Conservation (phyloP, 2,113 vertebrate species). For the Xiphorhynchus elegans region DNA sequence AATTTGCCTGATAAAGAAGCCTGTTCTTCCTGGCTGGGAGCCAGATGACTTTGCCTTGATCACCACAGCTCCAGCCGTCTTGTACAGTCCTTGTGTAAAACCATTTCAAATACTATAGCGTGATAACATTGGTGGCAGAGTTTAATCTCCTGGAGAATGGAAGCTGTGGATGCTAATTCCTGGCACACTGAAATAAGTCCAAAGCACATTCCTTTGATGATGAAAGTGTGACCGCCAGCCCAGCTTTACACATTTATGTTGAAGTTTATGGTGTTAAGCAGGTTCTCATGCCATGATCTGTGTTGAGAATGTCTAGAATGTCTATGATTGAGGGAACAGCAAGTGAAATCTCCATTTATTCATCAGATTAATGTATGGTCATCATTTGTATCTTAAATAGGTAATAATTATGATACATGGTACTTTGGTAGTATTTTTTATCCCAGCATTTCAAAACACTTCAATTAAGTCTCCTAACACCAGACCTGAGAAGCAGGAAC, state of each 20-base stretch:
- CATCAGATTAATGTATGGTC: neutral
- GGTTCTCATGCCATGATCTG: neutral
- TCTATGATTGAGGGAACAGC: neutral
- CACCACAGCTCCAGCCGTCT: neutral
- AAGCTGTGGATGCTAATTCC: neutral
- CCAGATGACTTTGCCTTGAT: neutral
- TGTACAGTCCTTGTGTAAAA: neutral
- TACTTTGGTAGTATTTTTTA: neutral
- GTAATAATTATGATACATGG: neutral
- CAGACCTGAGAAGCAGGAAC: neutral
- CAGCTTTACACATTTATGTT: neutral
- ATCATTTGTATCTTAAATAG: neutral
- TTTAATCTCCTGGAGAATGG: neutral
- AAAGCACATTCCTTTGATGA: neutral
- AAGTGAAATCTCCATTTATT: neutral
- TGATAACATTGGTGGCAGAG: neutral
- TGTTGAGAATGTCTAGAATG: neutral
- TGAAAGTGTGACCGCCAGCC: neutral
- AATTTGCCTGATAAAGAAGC: constrained; percentile 9
- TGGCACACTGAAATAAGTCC: neutral
- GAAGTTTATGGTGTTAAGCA: neutral
- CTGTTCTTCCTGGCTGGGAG: neutral
- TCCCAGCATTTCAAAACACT: neutral
- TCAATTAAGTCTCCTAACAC: neutral
- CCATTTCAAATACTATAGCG: neutral